These are phyloP conservation scores for Ceratosolen fusciceps DNA, from an alignment of 1,140 invertebrate genomes.

Conservation along the genomic window DNA sequence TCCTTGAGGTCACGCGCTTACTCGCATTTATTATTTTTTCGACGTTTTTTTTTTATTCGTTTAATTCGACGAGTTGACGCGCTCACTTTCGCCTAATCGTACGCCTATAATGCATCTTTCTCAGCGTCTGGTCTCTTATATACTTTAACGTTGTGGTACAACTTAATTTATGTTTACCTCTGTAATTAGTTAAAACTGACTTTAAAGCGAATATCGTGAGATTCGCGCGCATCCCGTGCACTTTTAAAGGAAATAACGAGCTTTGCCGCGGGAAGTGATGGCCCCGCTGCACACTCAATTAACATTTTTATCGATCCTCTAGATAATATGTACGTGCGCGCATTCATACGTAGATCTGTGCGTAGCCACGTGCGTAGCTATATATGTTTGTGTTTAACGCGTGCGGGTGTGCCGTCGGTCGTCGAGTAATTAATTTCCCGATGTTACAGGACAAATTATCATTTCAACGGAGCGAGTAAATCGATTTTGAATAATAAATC, in stretches of 20 bases:
- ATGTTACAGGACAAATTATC: constrained; percentile 32
- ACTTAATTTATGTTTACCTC: constrained; percentile 29
- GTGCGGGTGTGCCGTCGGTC: neutral
- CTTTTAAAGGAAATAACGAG: constrained; percentile 36
- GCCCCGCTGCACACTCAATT: constrained; percentile 6
- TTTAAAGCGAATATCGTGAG: constrained; percentile 31
- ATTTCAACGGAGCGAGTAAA: constrained; percentile 27
- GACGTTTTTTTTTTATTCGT: no score
- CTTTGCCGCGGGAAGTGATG: constrained; percentile 33
- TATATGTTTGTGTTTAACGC: neutral
- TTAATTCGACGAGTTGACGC: no score
- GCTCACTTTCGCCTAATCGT: no score
- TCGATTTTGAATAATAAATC: constrained; percentile 38
- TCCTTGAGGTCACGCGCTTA: no score
- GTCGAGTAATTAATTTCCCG: constrained; percentile 32
- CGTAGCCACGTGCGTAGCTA: no score
- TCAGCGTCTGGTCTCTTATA: constrained; percentile 5
- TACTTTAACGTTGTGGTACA: neutral
- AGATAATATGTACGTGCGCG: constrained; percentile 8
- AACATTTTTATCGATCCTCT: constrained; percentile 40
- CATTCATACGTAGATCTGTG: no score
- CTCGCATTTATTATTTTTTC: no score
- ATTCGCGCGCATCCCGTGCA: constrained; percentile 21
- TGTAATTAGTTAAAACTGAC: constrained; percentile 21
- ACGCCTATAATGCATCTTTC: neutral